phyloP scores from a whole-genome alignment of 1,140 invertebrate genomes.

The Leptinotarsa defecta region DNA sequence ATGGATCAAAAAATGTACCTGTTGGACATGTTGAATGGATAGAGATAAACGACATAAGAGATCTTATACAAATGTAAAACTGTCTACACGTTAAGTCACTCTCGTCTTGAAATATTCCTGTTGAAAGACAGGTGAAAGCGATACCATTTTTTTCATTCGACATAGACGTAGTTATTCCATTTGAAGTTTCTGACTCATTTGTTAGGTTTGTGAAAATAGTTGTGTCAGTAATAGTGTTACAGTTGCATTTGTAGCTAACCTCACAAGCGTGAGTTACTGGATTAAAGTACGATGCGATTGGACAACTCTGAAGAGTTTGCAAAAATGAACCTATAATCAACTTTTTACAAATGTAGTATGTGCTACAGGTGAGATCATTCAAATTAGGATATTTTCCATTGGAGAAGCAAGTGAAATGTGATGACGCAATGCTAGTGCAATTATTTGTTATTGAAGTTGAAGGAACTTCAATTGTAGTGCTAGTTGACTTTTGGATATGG shows the following conservation, averaged over 20 bases:
- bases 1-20: background rate
- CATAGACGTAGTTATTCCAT: background rate
- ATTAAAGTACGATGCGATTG: background rate
- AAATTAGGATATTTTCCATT: no score
- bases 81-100: background rate
- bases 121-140: background rate
- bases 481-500: no score
- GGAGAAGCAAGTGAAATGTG: no score
- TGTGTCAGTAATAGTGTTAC: background rate
- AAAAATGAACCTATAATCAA: no score
- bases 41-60: background rate
- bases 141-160: background rate
- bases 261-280: background rate
- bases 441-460: no score
- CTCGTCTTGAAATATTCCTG: background rate
- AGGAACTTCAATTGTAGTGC: no score
- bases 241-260: background rate
- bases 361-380: no score
- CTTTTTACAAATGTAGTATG: no score
- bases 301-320: no score
- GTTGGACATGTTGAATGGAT: constrained; percentile 3
- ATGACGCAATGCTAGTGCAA: no score
- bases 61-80: constrained; percentile 5
- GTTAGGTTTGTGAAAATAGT: background rate
- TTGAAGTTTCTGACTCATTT: no score